A percentile compares a stretch with the other conserved stretches of the same genome.
Evolutionary conservation across 2,888 invertebrate species (phyloP).

Genomic region (Xestia sexstrigata): DNA sequence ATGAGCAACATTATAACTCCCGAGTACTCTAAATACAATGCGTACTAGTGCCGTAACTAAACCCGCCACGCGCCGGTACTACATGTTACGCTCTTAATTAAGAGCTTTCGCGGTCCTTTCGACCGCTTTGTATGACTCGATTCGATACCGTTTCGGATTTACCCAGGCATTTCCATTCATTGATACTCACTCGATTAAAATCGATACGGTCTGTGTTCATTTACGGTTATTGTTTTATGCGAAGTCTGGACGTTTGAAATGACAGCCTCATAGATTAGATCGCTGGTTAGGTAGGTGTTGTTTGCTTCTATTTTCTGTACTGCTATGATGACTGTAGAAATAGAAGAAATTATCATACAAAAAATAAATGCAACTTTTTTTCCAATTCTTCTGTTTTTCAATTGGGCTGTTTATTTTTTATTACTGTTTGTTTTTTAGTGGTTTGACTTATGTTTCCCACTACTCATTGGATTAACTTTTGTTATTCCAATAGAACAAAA

Average conservation of each 20-base stretch:
- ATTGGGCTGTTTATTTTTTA: background rate
- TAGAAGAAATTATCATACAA: background rate
- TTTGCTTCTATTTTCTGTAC: slow-evolving; percentile 10
- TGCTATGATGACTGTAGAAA: background rate
- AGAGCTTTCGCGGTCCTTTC: slow-evolving; percentile 72
- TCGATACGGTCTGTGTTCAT: slow-evolving; percentile 38
- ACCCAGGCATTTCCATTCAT: slow-evolving; percentile 51
- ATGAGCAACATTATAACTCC: slow-evolving; percentile 20
- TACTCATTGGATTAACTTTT: slow-evolving; percentile 7
- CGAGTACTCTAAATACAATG: slow-evolving; percentile 45
- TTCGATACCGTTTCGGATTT: slow-evolving; percentile 59
- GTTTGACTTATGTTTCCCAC: background rate
- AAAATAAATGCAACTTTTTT: background rate
- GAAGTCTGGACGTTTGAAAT: background rate
- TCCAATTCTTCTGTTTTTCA: background rate
- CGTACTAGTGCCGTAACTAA: slow-evolving; percentile 71
- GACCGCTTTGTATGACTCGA: slow-evolving; percentile 59
- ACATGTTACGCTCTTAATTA: slow-evolving; percentile 79
- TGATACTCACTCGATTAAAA: slow-evolving; percentile 37
- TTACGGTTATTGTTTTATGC: slow-evolving; percentile 37
- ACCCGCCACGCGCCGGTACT: slow-evolving; percentile 77
- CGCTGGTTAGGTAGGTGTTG: background rate
- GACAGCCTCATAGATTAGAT: background rate
- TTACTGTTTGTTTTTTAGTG: background rate
- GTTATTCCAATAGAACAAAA: slow-evolving; percentile 8